phyloP scores from a whole-genome alignment of 2,888 invertebrate species.

The Gastrophysa polygoni region DNA sequence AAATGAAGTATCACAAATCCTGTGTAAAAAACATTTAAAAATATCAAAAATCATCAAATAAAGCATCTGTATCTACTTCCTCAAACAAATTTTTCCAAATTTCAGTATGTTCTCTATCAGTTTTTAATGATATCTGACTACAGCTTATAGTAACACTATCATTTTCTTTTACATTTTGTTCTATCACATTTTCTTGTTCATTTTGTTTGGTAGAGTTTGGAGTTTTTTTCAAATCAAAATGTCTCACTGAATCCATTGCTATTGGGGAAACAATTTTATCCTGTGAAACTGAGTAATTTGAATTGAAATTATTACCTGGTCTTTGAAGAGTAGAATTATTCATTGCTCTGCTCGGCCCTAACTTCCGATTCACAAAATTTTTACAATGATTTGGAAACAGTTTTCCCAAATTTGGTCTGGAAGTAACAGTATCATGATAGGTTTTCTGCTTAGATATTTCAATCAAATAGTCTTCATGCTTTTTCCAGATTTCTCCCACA shows the following conservation, averaged over 20 bases:
- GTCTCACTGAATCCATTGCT: not conserved
- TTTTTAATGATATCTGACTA: constrained; percentile 32
- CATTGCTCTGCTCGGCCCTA: not conserved
- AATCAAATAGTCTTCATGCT: constrained; percentile 9
- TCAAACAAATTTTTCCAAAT: constrained; percentile 43
- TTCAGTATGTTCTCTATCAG: constrained; percentile 38
- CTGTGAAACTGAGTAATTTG: not conserved
- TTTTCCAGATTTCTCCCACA: constrained; percentile 24
- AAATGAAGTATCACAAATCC: not conserved
- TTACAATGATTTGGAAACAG: not conserved
- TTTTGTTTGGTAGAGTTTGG: not conserved
- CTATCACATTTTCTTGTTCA: not conserved
- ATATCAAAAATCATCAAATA: constrained; percentile 48
- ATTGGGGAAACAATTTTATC: not conserved
- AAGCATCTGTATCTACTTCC: constrained; percentile 44
- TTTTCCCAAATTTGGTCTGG: not conserved
- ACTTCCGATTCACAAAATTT: not conserved
- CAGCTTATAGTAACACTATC: constrained; percentile 23
- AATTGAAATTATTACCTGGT: not conserved
- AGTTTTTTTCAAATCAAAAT: constrained; percentile 23
- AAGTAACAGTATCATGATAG: not conserved
- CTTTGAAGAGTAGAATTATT: not conserved
- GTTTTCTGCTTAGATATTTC: constrained; percentile 3
- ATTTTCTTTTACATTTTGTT: constrained; percentile 1
- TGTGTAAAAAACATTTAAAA: constrained; percentile 7